These are phyloP conservation scores for Prenolepis imparis DNA, from an alignment of 2,888 invertebrate species.

Conservation along the genomic window DNA sequence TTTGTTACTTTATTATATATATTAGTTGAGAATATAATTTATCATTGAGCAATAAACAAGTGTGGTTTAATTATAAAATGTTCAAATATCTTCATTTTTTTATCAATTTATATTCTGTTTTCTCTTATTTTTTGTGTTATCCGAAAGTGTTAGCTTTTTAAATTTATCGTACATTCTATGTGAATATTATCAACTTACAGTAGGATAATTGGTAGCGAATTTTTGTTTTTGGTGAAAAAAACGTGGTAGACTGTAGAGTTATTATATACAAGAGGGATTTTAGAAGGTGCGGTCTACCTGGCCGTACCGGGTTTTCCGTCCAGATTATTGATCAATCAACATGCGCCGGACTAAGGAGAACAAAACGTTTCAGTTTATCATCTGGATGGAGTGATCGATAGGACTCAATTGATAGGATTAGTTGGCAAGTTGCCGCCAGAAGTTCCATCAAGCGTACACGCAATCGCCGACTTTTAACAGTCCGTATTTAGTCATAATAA, in stretches of 20 bases:
- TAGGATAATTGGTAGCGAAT: conserved; percentile 4
- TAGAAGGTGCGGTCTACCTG: conserved; percentile 50
- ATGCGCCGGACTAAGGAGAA: conserved; percentile 50
- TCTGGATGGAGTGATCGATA: conserved; percentile 58
- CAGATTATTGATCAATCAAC: conserved; percentile 84
- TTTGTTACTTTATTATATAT: neutral
- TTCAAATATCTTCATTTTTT: neutral
- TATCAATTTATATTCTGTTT: neutral
- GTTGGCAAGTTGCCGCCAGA: neutral
- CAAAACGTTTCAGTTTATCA: conserved; percentile 51
- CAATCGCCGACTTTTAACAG: conserved; percentile 36
- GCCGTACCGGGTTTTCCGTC: conserved; percentile 63
- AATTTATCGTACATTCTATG: neutral
- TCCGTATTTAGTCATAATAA: conserved; percentile 16
- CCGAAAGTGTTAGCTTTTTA: neutral
- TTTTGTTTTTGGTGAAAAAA: neutral
- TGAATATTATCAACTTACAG: neutral
- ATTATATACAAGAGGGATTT: neutral
- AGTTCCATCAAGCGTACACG: conserved; percentile 34
- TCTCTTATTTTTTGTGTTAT: neutral
- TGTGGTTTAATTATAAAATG: neutral
- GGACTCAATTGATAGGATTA: conserved; percentile 57
- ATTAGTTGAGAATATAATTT: neutral
- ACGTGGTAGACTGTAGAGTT: neutral
- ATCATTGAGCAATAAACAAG: neutral